Evolutionary conservation across 2,113 vertebrate species (phyloP), one percentile per base, ranked within the genome.

Genomic region (Smithornis capensis): DNA sequence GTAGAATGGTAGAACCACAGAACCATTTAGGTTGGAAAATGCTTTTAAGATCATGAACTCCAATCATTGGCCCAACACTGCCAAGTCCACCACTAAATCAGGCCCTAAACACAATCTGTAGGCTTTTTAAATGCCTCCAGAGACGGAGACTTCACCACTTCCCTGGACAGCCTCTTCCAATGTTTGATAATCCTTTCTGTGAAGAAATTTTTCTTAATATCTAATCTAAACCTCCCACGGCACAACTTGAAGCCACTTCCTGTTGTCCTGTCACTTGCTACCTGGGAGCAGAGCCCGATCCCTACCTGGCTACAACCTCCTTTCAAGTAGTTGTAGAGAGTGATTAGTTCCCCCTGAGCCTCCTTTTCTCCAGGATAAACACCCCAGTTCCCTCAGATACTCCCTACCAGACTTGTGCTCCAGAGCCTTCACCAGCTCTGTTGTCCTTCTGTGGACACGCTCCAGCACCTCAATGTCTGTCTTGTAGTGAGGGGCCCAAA

Each of bases 221-320:
- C 47, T 25, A 35, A 47, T 31, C 29, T 40, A 55, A 55, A 62
- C 11, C 17, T 55, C n/a, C n/a, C n/a, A 24, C 55, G 47, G 14
- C 0, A 0, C 21, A 35, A 4, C 18, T 7, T 40, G 70, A 55
- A 25, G 70, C 25, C 5, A 1, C 55, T 76, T 55, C 25, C 25
- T 40, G n/a, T 47, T 31, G 17, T 27, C 2, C 45, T 60, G 9
- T 35, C 4, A 7, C 28, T 47, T 82, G 45, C 25, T 35, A 47
- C 19, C 13, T 22, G 29, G 24, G 13, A 60, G 29, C 21, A 53
- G 19, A 53, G 16, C 7, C 12, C 0, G 0, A 47, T 5, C 4
- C 4, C 4, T 45, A 12, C 17, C 14, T 10, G 19, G 38, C 21
- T 31, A 17, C 19, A 15, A 3, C 6, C 9, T 47, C 25, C 6